Conservation (phyloP, 2,797 vertebrate species). For the Brotula barbata region DNA sequence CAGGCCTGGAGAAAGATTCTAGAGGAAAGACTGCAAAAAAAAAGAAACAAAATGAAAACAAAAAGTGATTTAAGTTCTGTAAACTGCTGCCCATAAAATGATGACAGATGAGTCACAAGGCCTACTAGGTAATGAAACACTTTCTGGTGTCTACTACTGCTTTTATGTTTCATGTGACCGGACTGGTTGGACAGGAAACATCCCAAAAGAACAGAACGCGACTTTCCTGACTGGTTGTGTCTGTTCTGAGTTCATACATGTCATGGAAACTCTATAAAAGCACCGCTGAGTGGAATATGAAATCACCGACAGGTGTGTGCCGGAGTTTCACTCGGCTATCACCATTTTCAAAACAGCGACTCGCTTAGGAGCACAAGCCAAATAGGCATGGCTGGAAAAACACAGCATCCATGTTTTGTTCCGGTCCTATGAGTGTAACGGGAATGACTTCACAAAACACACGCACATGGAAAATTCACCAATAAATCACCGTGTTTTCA, state of each 20-base stretch:
- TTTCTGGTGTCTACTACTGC: not conserved
- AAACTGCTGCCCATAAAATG: too few species aligned
- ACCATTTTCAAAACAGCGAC: conserved; percentile 39
- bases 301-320: too few species aligned
- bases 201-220: too few species aligned
- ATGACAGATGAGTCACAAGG: too few species aligned
- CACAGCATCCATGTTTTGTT: conserved; percentile 28
- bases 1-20: too few species aligned
- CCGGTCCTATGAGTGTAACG: conserved; percentile 1
- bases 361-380: conserved; percentile 36
- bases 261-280: too few species aligned
- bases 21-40: too few species aligned
- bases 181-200: not conserved
- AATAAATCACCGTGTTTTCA: conserved; percentile 27
- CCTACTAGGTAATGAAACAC: too few species aligned
- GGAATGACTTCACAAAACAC: conserved; percentile 18
- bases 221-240: not conserved
- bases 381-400: conserved; percentile 34
- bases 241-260: too few species aligned
- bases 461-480: conserved; percentile 35
- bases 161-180: not conserved
- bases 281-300: too few species aligned
- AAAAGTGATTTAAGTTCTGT: too few species aligned
- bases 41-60: too few species aligned
- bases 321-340: conserved; percentile 40